Conservation (phyloP, 2,888 invertebrate species). For the Parnassius smintheus region DNA sequence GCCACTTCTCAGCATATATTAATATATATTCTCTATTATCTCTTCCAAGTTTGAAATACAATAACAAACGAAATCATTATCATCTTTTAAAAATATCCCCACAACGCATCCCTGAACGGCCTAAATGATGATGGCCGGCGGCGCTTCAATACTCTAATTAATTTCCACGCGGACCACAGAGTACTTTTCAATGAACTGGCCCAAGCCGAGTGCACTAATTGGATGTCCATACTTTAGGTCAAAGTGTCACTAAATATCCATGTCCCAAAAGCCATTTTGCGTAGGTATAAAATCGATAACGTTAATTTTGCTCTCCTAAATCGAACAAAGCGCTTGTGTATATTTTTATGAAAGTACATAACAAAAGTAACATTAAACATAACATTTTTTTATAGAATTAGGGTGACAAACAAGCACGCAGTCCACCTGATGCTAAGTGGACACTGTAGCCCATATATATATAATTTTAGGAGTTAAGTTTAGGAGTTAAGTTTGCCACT, state of each 20-base stretch:
- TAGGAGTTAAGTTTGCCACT: no score
- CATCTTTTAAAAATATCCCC: no score
- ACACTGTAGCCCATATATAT: no score
- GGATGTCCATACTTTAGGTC: constrained; percentile 21
- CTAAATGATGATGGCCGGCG: constrained; percentile 29
- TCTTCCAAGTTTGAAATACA: no score
- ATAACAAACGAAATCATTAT: no score
- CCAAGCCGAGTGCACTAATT: constrained; percentile 34
- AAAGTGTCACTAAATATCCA: constrained; percentile 14
- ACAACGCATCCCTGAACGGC: background rate
- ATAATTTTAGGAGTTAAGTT: no score
- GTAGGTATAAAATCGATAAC: background rate
- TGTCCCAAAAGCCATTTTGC: constrained; percentile 18
- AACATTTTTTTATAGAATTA: no score
- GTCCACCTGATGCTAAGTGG: no score
- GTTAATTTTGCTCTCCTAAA: constrained; percentile 1
- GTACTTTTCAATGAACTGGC: constrained; percentile 35
- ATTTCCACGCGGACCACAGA: constrained; percentile 38
- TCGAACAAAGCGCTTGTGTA: background rate
- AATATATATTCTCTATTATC: no score
- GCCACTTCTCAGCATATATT: no score
- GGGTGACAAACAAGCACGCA: no score
- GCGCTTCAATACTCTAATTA: constrained; percentile 51
- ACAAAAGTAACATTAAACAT: no score
- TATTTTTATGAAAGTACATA: background rate